phyloP scores from a whole-genome alignment of 2,888 invertebrate species.

The Chrysolina americana region DNA sequence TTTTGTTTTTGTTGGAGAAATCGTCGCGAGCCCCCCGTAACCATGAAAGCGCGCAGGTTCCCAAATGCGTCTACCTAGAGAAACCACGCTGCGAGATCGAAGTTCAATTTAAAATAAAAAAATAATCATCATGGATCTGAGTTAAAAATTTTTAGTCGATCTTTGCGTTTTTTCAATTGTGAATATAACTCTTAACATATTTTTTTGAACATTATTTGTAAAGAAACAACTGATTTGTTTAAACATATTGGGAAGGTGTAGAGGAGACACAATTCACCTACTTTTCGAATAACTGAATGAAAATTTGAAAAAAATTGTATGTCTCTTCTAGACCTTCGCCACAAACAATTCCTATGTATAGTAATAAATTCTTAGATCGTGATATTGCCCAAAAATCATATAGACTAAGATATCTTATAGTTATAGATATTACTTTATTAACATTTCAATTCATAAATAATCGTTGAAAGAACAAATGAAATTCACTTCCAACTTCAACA shows the following conservation, averaged over 20 bases:
- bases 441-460: neutral
- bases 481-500: neutral
- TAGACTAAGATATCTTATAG: neutral
- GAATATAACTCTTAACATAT: too few species aligned
- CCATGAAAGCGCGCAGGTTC: neutral
- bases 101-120: too few species aligned
- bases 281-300: too few species aligned
- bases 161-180: too few species aligned
- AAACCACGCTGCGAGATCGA: too few species aligned
- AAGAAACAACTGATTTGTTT: too few species aligned
- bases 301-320: neutral
- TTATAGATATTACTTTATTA: neutral
- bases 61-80: too few species aligned
- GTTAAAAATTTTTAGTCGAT: too few species aligned
- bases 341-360: constrained; percentile 14
- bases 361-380: constrained; percentile 14
- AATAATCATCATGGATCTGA: too few species aligned
- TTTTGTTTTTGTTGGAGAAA: neutral
- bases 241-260: too few species aligned
- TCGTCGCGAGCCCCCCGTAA: neutral
- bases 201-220: too few species aligned
- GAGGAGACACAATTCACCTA: too few species aligned
- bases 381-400: constrained; percentile 29
- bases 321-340: neutral
- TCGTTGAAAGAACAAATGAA: neutral